These are phyloP conservation scores for Synanthedon andrenaeformis DNA, from an alignment of 2,888 invertebrate genomes.

Conservation along the genomic window DNA sequence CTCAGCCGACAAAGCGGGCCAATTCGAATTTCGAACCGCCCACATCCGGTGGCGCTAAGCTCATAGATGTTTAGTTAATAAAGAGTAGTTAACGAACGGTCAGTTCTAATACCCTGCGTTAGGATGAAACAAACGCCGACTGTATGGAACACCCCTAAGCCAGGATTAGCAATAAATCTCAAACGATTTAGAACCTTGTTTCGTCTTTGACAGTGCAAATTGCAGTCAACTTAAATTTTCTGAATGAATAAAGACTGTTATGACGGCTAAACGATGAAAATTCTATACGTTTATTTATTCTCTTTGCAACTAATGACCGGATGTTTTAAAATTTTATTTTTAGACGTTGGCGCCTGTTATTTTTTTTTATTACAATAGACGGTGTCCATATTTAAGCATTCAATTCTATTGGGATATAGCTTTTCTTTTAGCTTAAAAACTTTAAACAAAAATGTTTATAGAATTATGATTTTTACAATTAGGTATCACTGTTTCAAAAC, in stretches of 20 bases:
- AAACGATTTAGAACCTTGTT: slow-evolving; percentile 13
- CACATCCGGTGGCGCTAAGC: slow-evolving; percentile 52
- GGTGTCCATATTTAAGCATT: too few species aligned
- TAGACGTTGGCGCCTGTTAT: too few species aligned
- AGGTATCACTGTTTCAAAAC: too few species aligned
- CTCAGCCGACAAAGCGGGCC: slow-evolving; percentile 14
- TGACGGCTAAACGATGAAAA: too few species aligned
- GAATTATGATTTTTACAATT: too few species aligned
- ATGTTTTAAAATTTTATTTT: too few species aligned
- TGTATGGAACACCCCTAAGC: slow-evolving; percentile 12
- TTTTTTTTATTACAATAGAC: too few species aligned
- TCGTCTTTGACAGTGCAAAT: slow-evolving; percentile 4
- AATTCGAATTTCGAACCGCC: slow-evolving; percentile 24
- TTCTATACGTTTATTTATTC: too few species aligned
- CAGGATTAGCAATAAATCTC: slow-evolving; percentile 26
- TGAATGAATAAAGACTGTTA: slow-evolving; percentile 2
- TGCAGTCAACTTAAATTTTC: neutral
- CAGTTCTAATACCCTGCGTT: slow-evolving; percentile 25
- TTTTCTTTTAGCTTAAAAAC: too few species aligned
- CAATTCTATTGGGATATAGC: too few species aligned
- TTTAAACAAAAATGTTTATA: too few species aligned
- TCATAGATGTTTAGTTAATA: slow-evolving; percentile 13
- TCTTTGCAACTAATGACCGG: too few species aligned
- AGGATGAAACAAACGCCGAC: slow-evolving; percentile 30
- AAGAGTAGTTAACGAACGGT: slow-evolving; percentile 33